Conservation (phyloP, 2,888 invertebrate species). For the Vanessa cardui region DNA sequence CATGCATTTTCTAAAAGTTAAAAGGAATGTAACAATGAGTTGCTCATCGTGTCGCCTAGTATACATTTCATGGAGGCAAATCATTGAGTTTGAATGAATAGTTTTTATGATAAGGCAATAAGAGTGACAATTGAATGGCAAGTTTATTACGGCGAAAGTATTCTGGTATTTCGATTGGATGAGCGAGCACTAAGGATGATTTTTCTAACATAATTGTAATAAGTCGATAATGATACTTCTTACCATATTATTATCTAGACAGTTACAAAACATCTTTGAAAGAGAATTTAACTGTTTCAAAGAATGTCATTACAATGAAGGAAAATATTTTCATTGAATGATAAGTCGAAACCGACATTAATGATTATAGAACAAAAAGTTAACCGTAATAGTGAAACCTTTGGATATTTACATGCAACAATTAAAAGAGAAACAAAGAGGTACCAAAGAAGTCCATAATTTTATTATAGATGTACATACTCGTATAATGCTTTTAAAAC, state of each 20-base stretch:
- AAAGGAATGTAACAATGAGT: background rate
- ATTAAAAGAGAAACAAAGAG: no score
- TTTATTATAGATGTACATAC: no score
- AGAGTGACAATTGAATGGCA: constrained; percentile 1
- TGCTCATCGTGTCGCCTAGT: background rate
- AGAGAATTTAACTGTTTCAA: constrained; percentile 2
- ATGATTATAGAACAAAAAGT: no score
- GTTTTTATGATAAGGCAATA: background rate
- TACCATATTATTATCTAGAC: background rate
- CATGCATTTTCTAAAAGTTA: background rate
- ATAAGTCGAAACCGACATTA: background rate
- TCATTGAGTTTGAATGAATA: background rate
- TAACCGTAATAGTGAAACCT: no score
- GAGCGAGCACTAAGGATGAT: constrained; percentile 26
- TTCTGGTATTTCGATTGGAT: constrained; percentile 37
- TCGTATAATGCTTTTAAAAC: no score
- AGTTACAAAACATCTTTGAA: background rate
- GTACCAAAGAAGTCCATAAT: no score
- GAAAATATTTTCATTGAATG: background rate
- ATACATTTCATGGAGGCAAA: background rate
- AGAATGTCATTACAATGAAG: background rate
- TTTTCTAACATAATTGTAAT: constrained; percentile 32
- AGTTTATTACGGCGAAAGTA: constrained; percentile 32
- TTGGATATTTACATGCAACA: no score
- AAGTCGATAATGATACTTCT: constrained; percentile 1